Evolutionary conservation across 2,797 vertebrate genomes (phyloP).

Genomic region (Lepilemur septentrionalis): DNA sequence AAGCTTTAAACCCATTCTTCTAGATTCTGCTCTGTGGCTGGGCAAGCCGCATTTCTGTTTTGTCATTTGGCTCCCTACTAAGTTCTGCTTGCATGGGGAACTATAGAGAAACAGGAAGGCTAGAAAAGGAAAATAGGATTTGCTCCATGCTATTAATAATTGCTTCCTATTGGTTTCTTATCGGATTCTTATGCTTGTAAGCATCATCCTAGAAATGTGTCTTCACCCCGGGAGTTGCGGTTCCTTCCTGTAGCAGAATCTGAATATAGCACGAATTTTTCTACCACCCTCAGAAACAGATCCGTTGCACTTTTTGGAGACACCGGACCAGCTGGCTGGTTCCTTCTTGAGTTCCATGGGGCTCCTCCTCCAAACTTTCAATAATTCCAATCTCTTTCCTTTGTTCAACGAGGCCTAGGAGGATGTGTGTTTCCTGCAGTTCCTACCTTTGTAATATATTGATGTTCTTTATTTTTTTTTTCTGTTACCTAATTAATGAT

Average conservation of each 20-base stretch:
- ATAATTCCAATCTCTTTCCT: background rate
- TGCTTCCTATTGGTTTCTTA: background rate
- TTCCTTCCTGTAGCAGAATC: background rate
- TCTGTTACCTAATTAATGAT: background rate
- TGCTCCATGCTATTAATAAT: too few species aligned
- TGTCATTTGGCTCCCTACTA: background rate
- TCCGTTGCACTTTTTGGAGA: background rate
- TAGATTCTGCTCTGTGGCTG: background rate
- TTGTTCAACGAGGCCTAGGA: background rate
- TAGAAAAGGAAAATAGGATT: background rate
- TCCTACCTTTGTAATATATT: background rate
- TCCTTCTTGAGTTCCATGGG: background rate
- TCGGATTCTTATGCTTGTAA: background rate
- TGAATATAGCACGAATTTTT: background rate
- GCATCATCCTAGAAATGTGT: background rate
- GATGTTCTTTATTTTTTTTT: background rate
- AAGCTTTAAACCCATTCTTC: background rate
- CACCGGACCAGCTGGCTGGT: background rate
- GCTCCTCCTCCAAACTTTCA: background rate
- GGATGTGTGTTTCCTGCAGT: background rate
- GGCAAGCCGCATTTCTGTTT: background rate
- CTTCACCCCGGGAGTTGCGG: rapidly evolving
- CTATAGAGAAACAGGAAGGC: background rate
- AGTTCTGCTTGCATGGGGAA: background rate
- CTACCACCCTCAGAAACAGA: background rate